phyloP scores from a whole-genome alignment of 2,888 invertebrate genomes.

The Strigamia maritima region DNA sequence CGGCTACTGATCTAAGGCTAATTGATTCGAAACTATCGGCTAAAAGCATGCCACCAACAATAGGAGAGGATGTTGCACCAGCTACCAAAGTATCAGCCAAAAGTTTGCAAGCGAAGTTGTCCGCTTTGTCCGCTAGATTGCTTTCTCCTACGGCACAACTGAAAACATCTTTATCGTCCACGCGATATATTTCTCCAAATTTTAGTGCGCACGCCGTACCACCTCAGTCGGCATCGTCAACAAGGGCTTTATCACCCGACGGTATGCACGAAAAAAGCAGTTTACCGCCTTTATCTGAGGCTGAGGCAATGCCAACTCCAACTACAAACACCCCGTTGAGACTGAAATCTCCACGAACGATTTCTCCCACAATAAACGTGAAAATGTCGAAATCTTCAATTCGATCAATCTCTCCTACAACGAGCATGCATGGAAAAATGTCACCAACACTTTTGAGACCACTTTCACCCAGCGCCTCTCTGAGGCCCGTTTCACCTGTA shows the following conservation, averaged over 20 bases:
- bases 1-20: too few relatives aligned
- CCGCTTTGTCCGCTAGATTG: not conserved
- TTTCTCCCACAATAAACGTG: not conserved
- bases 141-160: not conserved
- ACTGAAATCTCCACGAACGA: not conserved
- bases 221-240: not conserved
- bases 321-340: not conserved
- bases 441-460: not conserved
- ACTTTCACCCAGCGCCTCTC: not conserved
- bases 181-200: not conserved
- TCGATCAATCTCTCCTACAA: not conserved
- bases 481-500: not conserved
- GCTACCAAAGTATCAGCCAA: not conserved
- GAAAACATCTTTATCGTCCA: not conserved
- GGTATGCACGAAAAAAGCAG: not conserved
- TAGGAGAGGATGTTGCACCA: not conserved
- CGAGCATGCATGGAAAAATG: not conserved
- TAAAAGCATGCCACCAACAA: not conserved
- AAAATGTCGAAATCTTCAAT: not conserved
- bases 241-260: not conserved
- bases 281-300: not conserved
- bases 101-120: constrained; percentile 1
- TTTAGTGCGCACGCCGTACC: too few relatives aligned
- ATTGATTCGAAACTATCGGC: not conserved
- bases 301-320: not conserved